Base-by-base conservation (phyloP, 2,888 invertebrate species). In the Alloplasta piceator region DNA sequence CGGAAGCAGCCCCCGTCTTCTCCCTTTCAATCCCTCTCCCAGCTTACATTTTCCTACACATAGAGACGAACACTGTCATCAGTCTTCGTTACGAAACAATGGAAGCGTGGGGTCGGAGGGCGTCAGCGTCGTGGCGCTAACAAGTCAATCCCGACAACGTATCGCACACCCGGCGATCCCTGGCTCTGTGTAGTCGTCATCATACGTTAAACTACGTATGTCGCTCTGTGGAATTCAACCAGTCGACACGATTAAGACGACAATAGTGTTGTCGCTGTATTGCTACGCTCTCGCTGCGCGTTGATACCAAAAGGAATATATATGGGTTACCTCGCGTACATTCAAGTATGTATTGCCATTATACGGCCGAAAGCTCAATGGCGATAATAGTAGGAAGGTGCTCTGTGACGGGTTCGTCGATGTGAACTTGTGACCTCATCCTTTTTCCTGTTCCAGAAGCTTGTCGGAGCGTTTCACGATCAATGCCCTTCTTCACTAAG, bases 21-120 rank as follows among this genome's bases (percentile, higher is more conserved):
- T 61, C 64, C 70, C 58, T 56, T 26, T 26, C 26, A 26, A 26
- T 26, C 63, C 39, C 56, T 38, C 12, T 38, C 48, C 14, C 83
- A 50, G 12, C 10, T 50, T 12, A 10, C 50, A 50, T 5, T 50
- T 85, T 85, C 26, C 1, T 26, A 3, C 3, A n/a, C 3, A 26
- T 26, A 43, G 50, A 52, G 9, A 56, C 75, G 86, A 86, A 86
- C 86, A 85, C 84, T 87, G 87, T 88, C 89, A 89, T 91, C 87
- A 88, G 87, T 90, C 91, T 90, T 90, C 89, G 89, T 90, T 89
- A 90, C 80, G 85, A 86, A 88, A 90, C 89, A 89, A 90, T 90
- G 83, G 86, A 80, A 78, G 52, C 50, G 56, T 63, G 63, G 67
- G 67, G 39, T 87, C 80, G 83, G 81, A 79, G 58, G 73, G 61